phyloP scores from a whole-genome alignment of 2,113 vertebrate genomes.

The Megaceryle torquata region DNA sequence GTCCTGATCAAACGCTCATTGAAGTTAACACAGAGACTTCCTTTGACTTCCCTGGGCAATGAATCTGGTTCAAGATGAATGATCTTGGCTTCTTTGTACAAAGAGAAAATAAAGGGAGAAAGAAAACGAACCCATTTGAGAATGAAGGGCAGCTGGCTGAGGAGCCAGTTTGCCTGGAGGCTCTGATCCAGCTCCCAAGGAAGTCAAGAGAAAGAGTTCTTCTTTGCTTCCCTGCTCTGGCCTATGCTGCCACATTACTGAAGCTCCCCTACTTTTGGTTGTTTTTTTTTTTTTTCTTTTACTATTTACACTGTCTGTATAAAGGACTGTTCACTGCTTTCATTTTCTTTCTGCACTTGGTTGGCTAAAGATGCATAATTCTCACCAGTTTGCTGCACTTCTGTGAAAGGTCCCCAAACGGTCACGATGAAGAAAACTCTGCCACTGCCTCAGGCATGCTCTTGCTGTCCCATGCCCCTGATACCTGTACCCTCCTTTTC shows the following conservation, averaged over 20 bases:
- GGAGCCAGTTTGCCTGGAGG: neutral
- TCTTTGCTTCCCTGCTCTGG: slow-evolving; percentile 15
- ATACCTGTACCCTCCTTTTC: slow-evolving; percentile 33
- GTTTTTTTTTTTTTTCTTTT: neutral
- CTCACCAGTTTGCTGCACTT: slow-evolving; percentile 27
- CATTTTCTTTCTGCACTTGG: slow-evolving; percentile 46
- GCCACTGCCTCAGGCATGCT: slow-evolving; percentile 63
- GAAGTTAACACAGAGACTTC: neutral
- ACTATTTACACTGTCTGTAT: neutral
- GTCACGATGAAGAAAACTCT: slow-evolving; percentile 21
- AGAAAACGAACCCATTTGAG: neutral
- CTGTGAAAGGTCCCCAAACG: neutral
- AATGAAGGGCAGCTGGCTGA: neutral
- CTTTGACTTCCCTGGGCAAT: slow-evolving; percentile 4
- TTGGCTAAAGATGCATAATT: slow-evolving; percentile 41
- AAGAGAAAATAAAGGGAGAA: neutral
- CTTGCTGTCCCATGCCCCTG: slow-evolving; percentile 41
- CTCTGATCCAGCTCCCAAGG: neutral
- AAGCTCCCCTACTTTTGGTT: neutral
- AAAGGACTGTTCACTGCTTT: slow-evolving; percentile 28
- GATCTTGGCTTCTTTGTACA: neutral
- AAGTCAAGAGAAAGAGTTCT: neutral
- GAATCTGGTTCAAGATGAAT: neutral
- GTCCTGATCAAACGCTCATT: neutral
- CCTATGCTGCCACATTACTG: neutral